Evolutionary conservation across 2,797 vertebrate species (phyloP), one percentile per base, ranked within the genome.

Genomic region (Rhabdophis nuchalis): DNA sequence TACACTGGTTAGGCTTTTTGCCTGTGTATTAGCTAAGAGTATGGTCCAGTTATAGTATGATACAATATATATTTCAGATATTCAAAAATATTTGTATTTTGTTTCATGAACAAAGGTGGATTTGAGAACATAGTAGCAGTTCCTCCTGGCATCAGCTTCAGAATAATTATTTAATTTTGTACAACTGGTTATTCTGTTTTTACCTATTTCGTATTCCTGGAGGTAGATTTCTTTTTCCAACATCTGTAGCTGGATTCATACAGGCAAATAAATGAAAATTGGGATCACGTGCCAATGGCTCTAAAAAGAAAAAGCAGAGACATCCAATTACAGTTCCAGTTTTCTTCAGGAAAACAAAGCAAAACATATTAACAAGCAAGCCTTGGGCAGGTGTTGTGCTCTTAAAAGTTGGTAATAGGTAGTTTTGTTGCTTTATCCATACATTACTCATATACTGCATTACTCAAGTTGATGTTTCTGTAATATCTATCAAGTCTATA

Each of bases 201-300:
- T 93, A 99, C 99, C 99, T 98, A 97, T 99, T 99, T 96, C 99
- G 98, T 95, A 99, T 98, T 95, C 99, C 99, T 88, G 98, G 98
- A 90, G 99, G 99, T 57, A 99, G 98, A 96, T 99, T 99, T 96
- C 98, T 98, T 96, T 99, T 99, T 58, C 99, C 99, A 68, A 99
- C 98, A 94, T 99, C 99, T 12, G 99, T 99, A 89, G 99, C 99
- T 91, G 99, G 99, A 95, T 99, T 99, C 99, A 99, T 99, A 96
- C 99, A 99, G 1, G 99, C 99, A 97, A 99, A 99, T 91, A 99
- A 97, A 41, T 97, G 98, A 96, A 99, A 99, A 96, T 99, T 98
- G 89, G 98, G 98, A 94, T 99, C 98, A 85, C 99, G 98, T 89
- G 98, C 95, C 94, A 99, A 95, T 3, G 99, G 98, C 90, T 99